Evolutionary conservation across 2,797 vertebrate species (phyloP).

Genomic region (Perodicticus potto): DNA sequence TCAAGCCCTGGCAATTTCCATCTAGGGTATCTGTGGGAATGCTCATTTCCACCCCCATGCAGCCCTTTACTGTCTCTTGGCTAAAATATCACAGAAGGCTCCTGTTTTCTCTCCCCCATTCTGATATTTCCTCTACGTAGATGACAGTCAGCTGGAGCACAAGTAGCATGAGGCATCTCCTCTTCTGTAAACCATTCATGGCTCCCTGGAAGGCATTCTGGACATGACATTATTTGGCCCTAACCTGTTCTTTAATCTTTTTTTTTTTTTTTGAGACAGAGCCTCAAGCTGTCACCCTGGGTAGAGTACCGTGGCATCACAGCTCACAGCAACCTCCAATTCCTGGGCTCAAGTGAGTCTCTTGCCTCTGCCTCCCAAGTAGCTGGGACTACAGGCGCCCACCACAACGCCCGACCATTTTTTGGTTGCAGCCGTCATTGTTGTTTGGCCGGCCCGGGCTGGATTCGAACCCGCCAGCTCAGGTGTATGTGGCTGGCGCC

Average conservation of each 20-base stretch:
- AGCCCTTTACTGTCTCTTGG: background rate
- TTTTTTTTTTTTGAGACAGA: too few relatives aligned
- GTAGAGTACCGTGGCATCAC: too few relatives aligned
- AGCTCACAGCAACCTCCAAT: too few relatives aligned
- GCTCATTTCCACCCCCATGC: background rate
- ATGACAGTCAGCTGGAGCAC: background rate
- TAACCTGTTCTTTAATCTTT: background rate
- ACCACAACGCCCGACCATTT: too few relatives aligned
- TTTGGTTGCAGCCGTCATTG: too few relatives aligned
- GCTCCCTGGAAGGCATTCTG: background rate
- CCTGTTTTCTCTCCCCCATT: background rate
- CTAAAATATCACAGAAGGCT: background rate
- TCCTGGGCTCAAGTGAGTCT: too few relatives aligned
- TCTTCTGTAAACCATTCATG: background rate
- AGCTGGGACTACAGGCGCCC: too few relatives aligned
- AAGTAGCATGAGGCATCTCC: background rate
- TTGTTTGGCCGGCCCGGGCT: too few relatives aligned
- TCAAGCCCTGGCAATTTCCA: background rate
- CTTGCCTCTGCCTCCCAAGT: too few relatives aligned
- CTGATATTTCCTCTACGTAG: background rate
- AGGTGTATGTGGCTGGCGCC: too few relatives aligned
- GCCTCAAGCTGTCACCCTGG: too few relatives aligned
- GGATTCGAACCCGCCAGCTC: too few relatives aligned
- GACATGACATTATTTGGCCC: background rate
- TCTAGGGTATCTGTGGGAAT: background rate